These are phyloP conservation scores for Conchocele bisecta DNA, from an alignment of 2,888 invertebrate species.

Conservation along the genomic window DNA sequence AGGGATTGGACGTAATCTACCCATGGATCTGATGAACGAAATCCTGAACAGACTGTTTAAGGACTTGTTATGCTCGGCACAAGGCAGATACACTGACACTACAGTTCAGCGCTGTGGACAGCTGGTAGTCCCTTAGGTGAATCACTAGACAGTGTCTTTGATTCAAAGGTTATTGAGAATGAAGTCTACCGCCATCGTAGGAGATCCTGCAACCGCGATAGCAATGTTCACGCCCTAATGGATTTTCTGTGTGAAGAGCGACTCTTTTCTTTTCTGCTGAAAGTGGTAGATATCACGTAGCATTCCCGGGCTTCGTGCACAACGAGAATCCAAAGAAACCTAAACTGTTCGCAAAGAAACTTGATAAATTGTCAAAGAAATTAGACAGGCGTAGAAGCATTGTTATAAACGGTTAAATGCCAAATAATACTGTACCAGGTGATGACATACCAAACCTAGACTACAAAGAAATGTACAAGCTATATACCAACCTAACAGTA, in stretches of 20 bases:
- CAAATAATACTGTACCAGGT: no score
- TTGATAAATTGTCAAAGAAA: conserved; percentile 11
- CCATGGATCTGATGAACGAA: conserved; percentile 56
- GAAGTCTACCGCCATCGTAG: conserved; percentile 29
- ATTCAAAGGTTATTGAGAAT: conserved; percentile 21
- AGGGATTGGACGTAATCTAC: conserved; percentile 51
- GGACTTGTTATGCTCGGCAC: conserved; percentile 25
- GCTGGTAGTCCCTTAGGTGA: conserved; percentile 29
- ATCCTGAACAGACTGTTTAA: conserved; percentile 49
- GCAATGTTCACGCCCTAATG: conserved; percentile 10
- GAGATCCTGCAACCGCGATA: conserved; percentile 24
- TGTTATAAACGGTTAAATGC: conserved; percentile 9
- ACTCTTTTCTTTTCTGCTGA: not conserved
- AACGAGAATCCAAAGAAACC: conserved; percentile 10
- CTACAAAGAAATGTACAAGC: no score
- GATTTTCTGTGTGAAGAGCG: not conserved
- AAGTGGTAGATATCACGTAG: conserved; percentile 13
- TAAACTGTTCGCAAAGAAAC: conserved; percentile 11
- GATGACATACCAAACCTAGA: no score
- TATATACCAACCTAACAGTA: no score
- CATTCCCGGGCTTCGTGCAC: conserved; percentile 17
- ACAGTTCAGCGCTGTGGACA: conserved; percentile 18
- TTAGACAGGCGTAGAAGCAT: conserved; percentile 6
- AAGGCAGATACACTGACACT: conserved; percentile 36
- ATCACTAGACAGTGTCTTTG: conserved; percentile 26